A percentile compares a stretch with the other conserved stretches of the same genome.
phyloP scores from a whole-genome alignment of 2,888 invertebrate species.

The Lysandra coridon region DNA sequence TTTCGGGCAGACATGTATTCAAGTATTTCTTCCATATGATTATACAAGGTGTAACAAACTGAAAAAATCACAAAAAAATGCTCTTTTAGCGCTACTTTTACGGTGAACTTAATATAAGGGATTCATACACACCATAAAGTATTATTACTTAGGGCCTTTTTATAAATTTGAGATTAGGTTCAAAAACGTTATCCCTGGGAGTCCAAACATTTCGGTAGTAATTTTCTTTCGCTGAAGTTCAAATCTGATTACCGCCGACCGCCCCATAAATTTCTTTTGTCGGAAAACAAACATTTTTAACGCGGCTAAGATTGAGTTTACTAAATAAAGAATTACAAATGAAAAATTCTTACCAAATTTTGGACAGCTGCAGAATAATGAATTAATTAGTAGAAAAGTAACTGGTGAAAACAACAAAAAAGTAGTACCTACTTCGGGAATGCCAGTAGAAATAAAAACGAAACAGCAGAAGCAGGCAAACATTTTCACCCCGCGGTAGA shows the following conservation, averaged over 20 bases:
- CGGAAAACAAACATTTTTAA: conserved; percentile 24
- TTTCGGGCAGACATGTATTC: too few species aligned
- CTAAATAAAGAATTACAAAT: conserved; percentile 12
- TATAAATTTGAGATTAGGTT: conserved; percentile 1
- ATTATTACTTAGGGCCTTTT: not conserved
- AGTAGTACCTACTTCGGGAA: not conserved
- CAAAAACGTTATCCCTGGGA: not conserved
- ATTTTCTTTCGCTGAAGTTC: conserved; percentile 30
- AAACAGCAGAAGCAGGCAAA: not conserved
- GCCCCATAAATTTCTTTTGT: conserved; percentile 31
- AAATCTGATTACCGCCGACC: conserved; percentile 29
- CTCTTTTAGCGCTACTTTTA: too few species aligned
- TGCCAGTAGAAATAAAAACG: not conserved
- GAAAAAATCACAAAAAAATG: too few species aligned
- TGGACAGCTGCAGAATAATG: not conserved
- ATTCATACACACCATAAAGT: too few species aligned
- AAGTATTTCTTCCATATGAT: too few species aligned
- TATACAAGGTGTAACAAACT: too few species aligned
- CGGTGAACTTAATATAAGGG: too few species aligned
- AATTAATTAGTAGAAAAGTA: not conserved
- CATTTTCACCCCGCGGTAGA: too few species aligned
- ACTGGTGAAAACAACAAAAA: not conserved
- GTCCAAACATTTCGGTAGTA: conserved; percentile 25
- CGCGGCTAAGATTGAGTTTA: conserved; percentile 19
- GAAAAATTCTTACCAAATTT: not conserved